Percentiles rank a stretch among this genome's conserved stretches.
Conservation (phyloP, 2,888 invertebrate genomes). For the Caenorhabditis japonica region DNA sequence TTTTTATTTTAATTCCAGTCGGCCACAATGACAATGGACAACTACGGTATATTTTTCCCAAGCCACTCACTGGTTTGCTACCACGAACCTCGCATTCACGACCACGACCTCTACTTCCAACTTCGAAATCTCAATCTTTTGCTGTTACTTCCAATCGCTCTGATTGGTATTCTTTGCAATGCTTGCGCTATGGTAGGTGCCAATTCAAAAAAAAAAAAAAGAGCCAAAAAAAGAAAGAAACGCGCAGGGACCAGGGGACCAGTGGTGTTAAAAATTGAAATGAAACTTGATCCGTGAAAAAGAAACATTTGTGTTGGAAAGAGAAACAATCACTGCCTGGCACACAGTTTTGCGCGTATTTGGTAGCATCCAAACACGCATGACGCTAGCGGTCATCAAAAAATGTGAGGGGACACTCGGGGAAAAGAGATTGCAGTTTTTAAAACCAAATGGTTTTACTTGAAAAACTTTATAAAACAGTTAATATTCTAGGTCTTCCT, state of each 20-base stretch:
- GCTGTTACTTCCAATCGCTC: conserved; percentile 70
- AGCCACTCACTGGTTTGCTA: conserved; percentile 64
- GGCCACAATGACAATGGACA: conserved; percentile 5
- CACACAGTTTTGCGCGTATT: conserved; percentile 37
- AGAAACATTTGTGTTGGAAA: conserved; percentile 30
- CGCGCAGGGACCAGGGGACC: too few species aligned
- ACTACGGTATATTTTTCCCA: conserved; percentile 41
- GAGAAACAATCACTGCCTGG: conserved; percentile 35
- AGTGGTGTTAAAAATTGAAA: too few species aligned
- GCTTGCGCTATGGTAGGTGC: conserved; percentile 71
- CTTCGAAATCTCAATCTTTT: conserved; percentile 68
- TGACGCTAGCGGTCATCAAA: too few species aligned
- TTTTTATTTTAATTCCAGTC: background rate
- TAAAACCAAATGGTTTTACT: background rate
- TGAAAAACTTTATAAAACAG: background rate
- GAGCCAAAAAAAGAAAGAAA: too few species aligned
- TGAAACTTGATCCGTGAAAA: conserved; percentile 23
- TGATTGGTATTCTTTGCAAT: conserved; percentile 73
- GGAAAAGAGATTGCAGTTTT: background rate
- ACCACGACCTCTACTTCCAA: conserved; percentile 72
- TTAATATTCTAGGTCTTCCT: conserved; percentile 70
- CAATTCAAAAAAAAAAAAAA: background rate
- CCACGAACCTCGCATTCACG: conserved; percentile 76
- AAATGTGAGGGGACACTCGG: too few species aligned
- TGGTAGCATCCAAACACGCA: conserved; percentile 21